Percentiles rank a stretch among this genome's conserved stretches.
Conservation (phyloP, 2,797 vertebrate genomes). For the Squalus acanthias region DNA sequence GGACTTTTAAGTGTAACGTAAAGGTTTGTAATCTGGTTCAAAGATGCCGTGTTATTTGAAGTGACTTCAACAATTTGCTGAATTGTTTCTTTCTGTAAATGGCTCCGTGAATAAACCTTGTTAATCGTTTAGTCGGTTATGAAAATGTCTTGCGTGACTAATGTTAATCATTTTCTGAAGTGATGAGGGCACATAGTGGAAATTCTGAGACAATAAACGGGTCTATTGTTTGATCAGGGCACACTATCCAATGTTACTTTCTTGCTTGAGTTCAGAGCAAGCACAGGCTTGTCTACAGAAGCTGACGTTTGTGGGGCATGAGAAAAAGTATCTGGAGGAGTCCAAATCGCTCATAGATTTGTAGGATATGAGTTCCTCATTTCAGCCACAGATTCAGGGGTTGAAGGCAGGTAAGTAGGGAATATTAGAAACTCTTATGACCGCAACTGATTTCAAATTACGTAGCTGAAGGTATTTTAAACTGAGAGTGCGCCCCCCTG, state of each 20-base stretch:
- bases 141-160: neutral
- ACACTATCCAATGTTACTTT: neutral
- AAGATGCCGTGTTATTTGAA: no score
- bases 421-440: neutral
- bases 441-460: neutral
- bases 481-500: neutral
- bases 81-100: neutral
- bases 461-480: neutral
- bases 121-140: neutral
- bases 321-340: neutral
- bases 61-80: neutral
- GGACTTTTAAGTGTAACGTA: no score
- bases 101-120: neutral
- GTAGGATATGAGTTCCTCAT: neutral
- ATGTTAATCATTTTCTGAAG: neutral
- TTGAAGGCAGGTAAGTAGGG: neutral
- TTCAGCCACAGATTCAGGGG: no score
- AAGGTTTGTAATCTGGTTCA: no score
- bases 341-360: neutral
- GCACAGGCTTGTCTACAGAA: no score
- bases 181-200: neutral
- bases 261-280: neutral
- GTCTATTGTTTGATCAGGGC: neutral
- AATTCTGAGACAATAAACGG: neutral
- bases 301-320: neutral